Evolutionary conservation across 1,140 invertebrate species (phyloP), one percentile per base, ranked within the genome.

Genomic region (Psilanteris sp.): DNA sequence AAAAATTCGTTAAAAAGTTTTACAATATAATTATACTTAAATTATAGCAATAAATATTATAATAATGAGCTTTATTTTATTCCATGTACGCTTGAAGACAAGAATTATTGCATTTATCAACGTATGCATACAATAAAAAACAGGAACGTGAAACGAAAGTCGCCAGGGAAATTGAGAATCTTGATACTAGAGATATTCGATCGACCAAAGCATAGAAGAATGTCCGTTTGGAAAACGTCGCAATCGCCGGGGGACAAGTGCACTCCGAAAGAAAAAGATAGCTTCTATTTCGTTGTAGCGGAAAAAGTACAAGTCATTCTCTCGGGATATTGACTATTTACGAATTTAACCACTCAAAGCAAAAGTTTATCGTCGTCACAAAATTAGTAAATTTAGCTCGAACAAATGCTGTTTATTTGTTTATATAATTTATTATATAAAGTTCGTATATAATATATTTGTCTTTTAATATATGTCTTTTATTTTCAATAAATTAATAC

Each of bases 131-230:
- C 66, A 50, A 76, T 70, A 66, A 75, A 66, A 77, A 77, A 70
- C 59, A 48, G 50, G 37, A 32, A 55, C 22, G 20, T 34, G 52
- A 74, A 76, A 66, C 50, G 50, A 72, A 77, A 73, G 59, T 74
- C 73, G 34, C 77, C 9, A 61, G 77, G 77, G 77, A 79, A 79
- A 79, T 79, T 70, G 73, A 36, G 77, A 71, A 71, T 77, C 77
- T 70, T 71, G 77, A 77, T 62, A 73, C 66, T 77, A 62, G 46
- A 74, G 70, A 64, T 59, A 68, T 76, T 73, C 68, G 68, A 77
- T 76, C 72, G 68, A 73, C 57, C 59, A 52, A 77, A 77, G 66
- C 70, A 74, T 62, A 78, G 78, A 67, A 71, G 74, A 77, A 79
- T 74, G 66, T 71, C 44, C 74, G 52, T 74, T 77, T 68, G 57